These are phyloP conservation scores for Calyptomena viridis DNA, from an alignment of 2,113 vertebrate genomes.

Conservation along the genomic window DNA sequence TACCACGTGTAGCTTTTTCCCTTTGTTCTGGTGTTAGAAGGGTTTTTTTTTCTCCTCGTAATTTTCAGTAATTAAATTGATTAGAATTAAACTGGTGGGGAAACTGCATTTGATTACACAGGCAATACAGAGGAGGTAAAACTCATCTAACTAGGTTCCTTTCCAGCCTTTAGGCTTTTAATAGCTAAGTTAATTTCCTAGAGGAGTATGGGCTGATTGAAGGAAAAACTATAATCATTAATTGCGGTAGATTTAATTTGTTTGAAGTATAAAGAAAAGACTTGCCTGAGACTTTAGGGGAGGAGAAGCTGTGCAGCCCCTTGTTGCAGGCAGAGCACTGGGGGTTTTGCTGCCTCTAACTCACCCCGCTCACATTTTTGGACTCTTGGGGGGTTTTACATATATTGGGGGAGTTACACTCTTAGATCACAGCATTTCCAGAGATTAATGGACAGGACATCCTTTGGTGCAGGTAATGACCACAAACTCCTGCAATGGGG, in stretches of 20 bases:
- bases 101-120: constrained; percentile 60
- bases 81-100: constrained; percentile 62
- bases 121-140: constrained; percentile 56
- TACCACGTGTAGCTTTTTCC: neutral
- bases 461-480: neutral
- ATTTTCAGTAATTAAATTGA: constrained; percentile 69
- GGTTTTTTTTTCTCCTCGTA: neutral
- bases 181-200: constrained; percentile 68
- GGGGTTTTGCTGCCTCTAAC: neutral
- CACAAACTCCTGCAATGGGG: neutral
- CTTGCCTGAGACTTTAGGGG: constrained; percentile 26
- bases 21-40: constrained; percentile 22
- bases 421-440: neutral
- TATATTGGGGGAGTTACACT: neutral
- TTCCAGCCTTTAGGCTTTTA: constrained; percentile 61
- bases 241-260: constrained; percentile 60
- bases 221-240: constrained; percentile 65
- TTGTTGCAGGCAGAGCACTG: neutral
- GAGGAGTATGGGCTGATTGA: constrained; percentile 57
- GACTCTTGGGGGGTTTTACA: neutral
- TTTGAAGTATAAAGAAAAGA: constrained; percentile 40
- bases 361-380: neutral
- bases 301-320: neutral
- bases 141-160: constrained; percentile 57
- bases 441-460: neutral